Percentiles rank a stretch among this genome's conserved stretches.
phyloP scores from a whole-genome alignment of 2,113 vertebrate species.

The Chloropsis hardwickii region DNA sequence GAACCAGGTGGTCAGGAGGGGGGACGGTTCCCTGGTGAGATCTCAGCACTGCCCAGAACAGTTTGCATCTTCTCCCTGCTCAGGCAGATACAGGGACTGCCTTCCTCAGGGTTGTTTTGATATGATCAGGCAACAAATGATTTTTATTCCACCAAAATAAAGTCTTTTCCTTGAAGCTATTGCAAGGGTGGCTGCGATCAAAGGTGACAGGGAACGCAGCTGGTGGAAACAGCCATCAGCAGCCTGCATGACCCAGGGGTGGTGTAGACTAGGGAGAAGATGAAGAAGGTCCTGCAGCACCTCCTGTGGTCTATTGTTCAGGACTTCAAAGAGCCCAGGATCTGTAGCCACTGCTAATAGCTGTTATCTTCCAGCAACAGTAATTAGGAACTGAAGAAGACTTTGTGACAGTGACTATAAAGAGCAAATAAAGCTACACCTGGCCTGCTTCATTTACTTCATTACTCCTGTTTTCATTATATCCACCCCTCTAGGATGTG shows the following conservation, averaged over 20 bases:
- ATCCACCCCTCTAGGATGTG: not conserved
- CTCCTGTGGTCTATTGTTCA: not conserved
- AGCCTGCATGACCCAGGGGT: not conserved
- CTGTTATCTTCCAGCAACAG: not conserved
- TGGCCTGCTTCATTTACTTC: constrained; percentile 14
- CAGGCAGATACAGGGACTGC: not conserved
- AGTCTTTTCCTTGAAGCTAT: not conserved
- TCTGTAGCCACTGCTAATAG: not conserved
- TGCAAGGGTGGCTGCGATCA: not conserved
- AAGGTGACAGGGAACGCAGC: not conserved
- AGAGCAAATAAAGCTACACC: not conserved
- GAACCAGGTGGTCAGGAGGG: not conserved
- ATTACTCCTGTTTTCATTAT: not conserved
- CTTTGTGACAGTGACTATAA: not conserved
- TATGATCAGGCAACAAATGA: not conserved
- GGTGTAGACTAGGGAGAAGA: not conserved
- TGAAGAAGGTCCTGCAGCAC: not conserved
- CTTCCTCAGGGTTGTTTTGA: not conserved
- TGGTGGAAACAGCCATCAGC: not conserved
- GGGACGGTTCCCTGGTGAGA: not conserved
- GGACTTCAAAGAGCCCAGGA: constrained; percentile 28
- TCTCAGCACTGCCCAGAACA: not conserved
- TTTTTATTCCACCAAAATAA: not conserved
- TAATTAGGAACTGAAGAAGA: not conserved
- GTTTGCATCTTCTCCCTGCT: not conserved